A percentile compares a stretch with the other conserved stretches of the same genome.
phyloP scores from a whole-genome alignment of 2,888 invertebrate species.

The Pyrocoelia pectoralis region DNA sequence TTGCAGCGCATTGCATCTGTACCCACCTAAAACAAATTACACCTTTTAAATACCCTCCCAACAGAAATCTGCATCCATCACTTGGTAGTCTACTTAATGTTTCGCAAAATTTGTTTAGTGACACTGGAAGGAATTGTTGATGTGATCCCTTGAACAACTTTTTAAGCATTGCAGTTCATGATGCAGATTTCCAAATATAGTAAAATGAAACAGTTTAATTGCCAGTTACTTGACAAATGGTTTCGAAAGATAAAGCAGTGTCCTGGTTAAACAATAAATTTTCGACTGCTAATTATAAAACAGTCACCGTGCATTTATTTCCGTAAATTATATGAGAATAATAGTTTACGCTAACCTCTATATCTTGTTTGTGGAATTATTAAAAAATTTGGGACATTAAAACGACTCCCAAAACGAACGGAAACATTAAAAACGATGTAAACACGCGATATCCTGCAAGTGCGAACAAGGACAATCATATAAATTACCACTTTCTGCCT shows the following conservation, averaged over 20 bases:
- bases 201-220: not conserved
- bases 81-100: no score
- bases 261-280: conserved; percentile 8
- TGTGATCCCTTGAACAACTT: no score
- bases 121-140: no score
- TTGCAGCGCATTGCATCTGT: no score
- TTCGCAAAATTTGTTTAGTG: no score
- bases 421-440: conserved; percentile 47
- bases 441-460: conserved; percentile 53
- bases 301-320: not conserved
- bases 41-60: no score
- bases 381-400: conserved; percentile 31
- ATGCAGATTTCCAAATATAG: not conserved
- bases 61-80: no score
- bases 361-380: conserved; percentile 24
- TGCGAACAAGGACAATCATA: conserved; percentile 56
- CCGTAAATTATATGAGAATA: conserved; percentile 6
- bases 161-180: no score
- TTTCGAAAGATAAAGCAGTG: not conserved
- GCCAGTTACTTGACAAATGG: not conserved
- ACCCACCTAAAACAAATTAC: no score
- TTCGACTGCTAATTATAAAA: not conserved
- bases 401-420: conserved; percentile 42
- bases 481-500: conserved; percentile 54
- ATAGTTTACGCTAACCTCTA: not conserved